A percentile compares a stretch with the other conserved stretches of the same genome.
Evolutionary conservation across 2,113 vertebrate species (phyloP).

Genomic region (Ctenomys sociabilis): DNA sequence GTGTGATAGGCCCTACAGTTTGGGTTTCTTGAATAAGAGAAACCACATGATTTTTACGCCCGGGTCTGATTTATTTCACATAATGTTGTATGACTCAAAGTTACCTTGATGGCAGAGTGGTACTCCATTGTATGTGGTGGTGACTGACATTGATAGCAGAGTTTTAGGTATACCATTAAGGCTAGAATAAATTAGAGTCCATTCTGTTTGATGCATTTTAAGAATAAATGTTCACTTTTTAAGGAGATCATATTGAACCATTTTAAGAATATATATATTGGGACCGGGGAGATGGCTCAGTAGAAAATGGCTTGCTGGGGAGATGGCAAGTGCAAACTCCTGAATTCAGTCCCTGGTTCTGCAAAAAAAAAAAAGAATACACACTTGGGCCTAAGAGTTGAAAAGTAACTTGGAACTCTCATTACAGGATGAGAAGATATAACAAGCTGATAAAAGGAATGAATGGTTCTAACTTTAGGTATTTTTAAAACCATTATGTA

Average conservation of each 20-base stretch:
- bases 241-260: neutral
- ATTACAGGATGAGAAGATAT: neutral
- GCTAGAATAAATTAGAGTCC: neutral
- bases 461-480: neutral
- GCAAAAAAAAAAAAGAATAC: too few relatives aligned
- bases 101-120: neutral
- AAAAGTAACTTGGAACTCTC: neutral
- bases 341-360: too few relatives aligned
- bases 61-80: neutral
- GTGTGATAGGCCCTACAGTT: too few relatives aligned
- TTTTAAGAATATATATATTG: neutral
- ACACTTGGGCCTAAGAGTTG: neutral
- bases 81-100: too few relatives aligned
- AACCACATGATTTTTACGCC: neutral
- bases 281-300: too few relatives aligned
- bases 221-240: slow-evolving; percentile 27
- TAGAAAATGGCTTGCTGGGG: too few relatives aligned
- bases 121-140: neutral
- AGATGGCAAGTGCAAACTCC: too few relatives aligned
- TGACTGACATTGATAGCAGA: neutral
- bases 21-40: neutral
- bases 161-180: neutral
- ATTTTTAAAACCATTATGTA: neutral
- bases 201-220: neutral
- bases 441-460: neutral